Evolutionary conservation across 2,888 invertebrate species (phyloP), one percentile per base, ranked within the genome.

Genomic region (Artemia sinica): DNA sequence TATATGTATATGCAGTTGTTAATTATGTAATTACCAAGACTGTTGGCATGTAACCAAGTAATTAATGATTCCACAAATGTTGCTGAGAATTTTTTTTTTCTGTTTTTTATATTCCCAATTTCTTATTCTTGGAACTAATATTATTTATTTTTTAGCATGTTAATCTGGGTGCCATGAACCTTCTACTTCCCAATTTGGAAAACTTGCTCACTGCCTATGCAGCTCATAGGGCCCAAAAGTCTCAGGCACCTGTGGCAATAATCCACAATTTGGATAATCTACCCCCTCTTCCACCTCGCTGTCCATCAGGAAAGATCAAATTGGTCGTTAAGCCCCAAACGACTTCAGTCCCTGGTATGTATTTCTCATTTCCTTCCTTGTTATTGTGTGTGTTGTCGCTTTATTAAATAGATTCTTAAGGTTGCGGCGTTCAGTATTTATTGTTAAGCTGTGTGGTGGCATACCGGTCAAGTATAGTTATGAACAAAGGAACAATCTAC

Each of bases 181-280:
- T 88, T 63, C 76, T 83, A 68, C 75, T 88, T 66, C 77, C 85
- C 67, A 82, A 89, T 77, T 80, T 87, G 77, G 86, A 86, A 77
- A 78, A 81, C 66, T 81, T 83, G 73, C 78, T 88, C 72, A 86
- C 86, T 70, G 91, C 92, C 28, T 92, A 91, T 80, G 86, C 85
- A 73, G 89, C 88, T 68, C 90, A 91, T 78, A 84, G 91, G 75
- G 84, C 88, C 69, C 84, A 85, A 69, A 84, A 86, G 75, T 83
- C 88, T 72, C 85, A 86, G 75, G 85, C 88, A 12, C 84, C 87
- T 63, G 79, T 84, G 74, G 82, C 81, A 77, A 79, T 87, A 13
- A 87, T 89, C 71, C 85, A 86, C 75, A 84, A 86, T 76, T 83
- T 86, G 71, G 85, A 85, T 75, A 78, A 76, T 67, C 77, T 81